Percentiles rank a stretch among this genome's conserved stretches.
Conservation (phyloP, 2,888 invertebrate genomes). For the Andrena marginata region DNA sequence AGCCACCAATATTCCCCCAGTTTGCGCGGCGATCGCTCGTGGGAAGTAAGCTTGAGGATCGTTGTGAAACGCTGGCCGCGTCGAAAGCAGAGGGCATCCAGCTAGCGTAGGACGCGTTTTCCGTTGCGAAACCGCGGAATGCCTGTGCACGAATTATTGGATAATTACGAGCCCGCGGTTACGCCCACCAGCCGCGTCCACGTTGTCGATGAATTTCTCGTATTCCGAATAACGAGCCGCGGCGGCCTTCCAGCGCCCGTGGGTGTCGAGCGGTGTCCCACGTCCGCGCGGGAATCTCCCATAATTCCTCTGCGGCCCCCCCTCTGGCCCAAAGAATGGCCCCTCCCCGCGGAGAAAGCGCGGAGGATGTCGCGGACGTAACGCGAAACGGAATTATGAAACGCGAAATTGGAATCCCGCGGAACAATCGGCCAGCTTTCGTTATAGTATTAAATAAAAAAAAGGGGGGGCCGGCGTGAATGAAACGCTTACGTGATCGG, state of each 20-base stretch:
- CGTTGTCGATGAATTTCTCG: constrained; percentile 12
- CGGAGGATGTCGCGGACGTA: constrained; percentile 3
- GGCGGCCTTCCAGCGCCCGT: neutral
- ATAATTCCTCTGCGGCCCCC: no score
- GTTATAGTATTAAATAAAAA: neutral
- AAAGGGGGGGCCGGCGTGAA: neutral
- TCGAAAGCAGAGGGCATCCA: constrained; percentile 18
- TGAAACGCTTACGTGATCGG: neutral
- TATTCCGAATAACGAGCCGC: neutral
- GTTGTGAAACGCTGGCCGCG: constrained; percentile 24
- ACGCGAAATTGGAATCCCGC: constrained; percentile 18
- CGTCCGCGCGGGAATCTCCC: no score
- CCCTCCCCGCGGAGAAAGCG: constrained; percentile 25
- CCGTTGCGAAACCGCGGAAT: constrained; percentile 62
- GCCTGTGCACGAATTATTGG: constrained; percentile 64
- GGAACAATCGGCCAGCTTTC: constrained; percentile 41
- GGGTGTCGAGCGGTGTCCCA: no score
- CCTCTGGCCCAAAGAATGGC: no score
- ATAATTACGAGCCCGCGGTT: constrained; percentile 58
- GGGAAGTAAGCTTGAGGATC: constrained; percentile 48
- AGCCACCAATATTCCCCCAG: neutral
- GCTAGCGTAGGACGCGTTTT: constrained; percentile 46
- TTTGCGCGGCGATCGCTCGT: constrained; percentile 26
- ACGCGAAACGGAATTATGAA: constrained; percentile 29
- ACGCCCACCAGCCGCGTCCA: constrained; percentile 56